These are phyloP conservation scores for Oophaga pumilio DNA, from an alignment of 2,113 vertebrate species.

Conservation along the genomic window DNA sequence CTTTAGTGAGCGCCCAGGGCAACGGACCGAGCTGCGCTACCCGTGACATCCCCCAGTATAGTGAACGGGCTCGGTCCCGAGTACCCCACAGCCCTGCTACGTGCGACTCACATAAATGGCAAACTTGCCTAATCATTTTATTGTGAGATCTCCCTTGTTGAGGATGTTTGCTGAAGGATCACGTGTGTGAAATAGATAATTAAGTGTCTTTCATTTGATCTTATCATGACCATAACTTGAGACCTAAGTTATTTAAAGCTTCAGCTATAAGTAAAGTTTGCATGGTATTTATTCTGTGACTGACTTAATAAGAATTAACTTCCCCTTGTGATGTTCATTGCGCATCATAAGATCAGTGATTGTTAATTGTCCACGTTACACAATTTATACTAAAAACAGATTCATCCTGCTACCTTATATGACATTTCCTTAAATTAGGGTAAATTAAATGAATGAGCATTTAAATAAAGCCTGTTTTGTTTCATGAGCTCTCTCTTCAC, in stretches of 20 bases:
- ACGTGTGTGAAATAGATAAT: neutral
- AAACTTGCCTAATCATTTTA: neutral
- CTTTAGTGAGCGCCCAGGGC: too few relatives aligned
- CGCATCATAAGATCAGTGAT: slow-evolving; percentile 34
- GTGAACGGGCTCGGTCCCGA: too few relatives aligned
- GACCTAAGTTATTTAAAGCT: neutral
- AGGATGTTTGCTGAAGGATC: neutral
- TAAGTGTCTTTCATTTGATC: neutral
- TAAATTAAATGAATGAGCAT: slow-evolving; percentile 9
- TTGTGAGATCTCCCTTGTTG: neutral
- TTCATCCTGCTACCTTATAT: slow-evolving; percentile 16
- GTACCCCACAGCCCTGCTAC: too few relatives aligned
- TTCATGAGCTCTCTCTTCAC: neutral
- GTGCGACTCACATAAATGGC: neutral
- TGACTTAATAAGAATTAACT: slow-evolving; percentile 11
- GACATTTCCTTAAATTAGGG: slow-evolving; percentile 34
- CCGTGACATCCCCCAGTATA: too few relatives aligned
- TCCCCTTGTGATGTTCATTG: slow-evolving; percentile 44
- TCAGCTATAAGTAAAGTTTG: neutral
- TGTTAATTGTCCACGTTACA: slow-evolving; percentile 15
- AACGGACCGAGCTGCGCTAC: too few relatives aligned
- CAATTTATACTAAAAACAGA: slow-evolving; percentile 19
- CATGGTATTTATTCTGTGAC: neutral
- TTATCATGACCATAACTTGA: slow-evolving; percentile 11
- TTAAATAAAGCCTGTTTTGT: slow-evolving; percentile 31